Percentiles rank a stretch among this genome's conserved stretches.
Conservation (phyloP, 2,113 vertebrate species). For the Vimba vimba region DNA sequence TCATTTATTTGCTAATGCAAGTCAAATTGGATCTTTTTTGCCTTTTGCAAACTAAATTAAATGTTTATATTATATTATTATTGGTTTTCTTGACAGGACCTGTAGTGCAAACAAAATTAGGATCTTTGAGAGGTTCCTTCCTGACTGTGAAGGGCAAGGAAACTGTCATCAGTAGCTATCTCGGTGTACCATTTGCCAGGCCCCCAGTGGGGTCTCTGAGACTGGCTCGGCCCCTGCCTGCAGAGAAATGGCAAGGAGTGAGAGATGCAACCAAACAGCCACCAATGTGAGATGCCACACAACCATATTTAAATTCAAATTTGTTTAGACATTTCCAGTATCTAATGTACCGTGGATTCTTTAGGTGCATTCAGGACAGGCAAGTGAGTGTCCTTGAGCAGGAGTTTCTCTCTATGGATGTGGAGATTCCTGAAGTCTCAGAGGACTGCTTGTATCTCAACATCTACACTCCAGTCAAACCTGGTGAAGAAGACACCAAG, state of each 20-base stretch:
- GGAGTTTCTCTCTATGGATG: fast-evolving
- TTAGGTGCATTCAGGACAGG: constrained; percentile 71
- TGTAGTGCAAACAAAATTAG: constrained; percentile 73
- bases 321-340: neutral
- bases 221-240: constrained; percentile 76
- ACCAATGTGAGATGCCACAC: constrained; percentile 72
- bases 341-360: neutral
- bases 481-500: constrained; percentile 58
- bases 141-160: constrained; percentile 68
- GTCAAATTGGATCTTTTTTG: too few species aligned
- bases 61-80: too few species aligned
- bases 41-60: too few species aligned
- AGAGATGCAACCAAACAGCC: constrained; percentile 78
- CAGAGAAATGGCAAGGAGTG: constrained; percentile 79
- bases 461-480: constrained; percentile 72
- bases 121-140: constrained; percentile 75
- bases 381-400: fast-evolving
- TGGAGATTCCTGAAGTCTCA: constrained; percentile 68
- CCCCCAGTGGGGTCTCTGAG: constrained; percentile 81
- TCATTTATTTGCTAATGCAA: too few species aligned
- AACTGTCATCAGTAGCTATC: constrained; percentile 72
- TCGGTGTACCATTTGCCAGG: constrained; percentile 85
- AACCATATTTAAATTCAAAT: neutral
- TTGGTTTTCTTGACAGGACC: constrained; percentile 53
- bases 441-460: constrained; percentile 81